phyloP scores from a whole-genome alignment of 2,888 invertebrate genomes.

The Dryobota labecula region DNA sequence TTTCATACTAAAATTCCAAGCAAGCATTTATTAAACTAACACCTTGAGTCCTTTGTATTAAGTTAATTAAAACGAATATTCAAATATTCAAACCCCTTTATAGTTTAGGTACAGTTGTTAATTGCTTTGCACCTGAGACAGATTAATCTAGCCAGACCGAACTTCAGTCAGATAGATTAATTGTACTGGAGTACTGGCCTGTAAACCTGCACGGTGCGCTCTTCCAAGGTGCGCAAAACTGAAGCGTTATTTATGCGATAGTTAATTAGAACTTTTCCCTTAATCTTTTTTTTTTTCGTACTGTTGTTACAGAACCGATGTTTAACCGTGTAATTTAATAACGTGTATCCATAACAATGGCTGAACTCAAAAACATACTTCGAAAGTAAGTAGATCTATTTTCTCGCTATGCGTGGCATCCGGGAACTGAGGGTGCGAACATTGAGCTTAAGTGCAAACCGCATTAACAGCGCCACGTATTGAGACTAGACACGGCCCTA shows the following conservation, averaged over 20 bases:
- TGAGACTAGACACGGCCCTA: not conserved
- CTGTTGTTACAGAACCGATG: too few relatives aligned
- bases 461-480: not conserved
- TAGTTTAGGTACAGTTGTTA: slow-evolving; percentile 1
- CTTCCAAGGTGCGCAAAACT: not conserved
- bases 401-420: not conserved
- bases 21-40: not conserved
- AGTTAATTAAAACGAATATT: slow-evolving; percentile 3
- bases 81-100: not conserved
- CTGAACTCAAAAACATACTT: not conserved
- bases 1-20: not conserved
- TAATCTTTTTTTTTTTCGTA: too few relatives aligned
- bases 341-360: not conserved
- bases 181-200: slow-evolving; percentile 1
- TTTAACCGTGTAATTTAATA: not conserved
- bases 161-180: not conserved
- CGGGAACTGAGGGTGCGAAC: not conserved
- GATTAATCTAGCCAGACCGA: slow-evolving; percentile 15
- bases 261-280: not conserved
- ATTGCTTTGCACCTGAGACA: slow-evolving; percentile 12
- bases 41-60: not conserved
- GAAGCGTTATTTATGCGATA: not conserved
- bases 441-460: not conserved
- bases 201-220: not conserved
- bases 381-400: not conserved